Evolutionary conservation across 1,140 invertebrate genomes (phyloP).

Genomic region (Dolichoris vasculosae): DNA sequence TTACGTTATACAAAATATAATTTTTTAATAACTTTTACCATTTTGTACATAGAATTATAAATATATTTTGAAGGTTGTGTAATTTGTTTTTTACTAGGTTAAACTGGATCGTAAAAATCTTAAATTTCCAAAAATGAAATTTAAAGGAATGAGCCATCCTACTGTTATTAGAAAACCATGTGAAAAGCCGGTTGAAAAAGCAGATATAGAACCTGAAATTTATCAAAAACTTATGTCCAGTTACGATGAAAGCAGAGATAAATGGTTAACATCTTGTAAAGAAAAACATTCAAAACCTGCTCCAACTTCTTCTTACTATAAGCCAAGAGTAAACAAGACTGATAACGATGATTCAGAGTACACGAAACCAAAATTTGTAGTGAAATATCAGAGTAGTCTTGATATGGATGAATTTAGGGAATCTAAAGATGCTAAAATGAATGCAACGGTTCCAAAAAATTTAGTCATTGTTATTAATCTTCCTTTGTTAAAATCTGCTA

Average conservation of each 20-base stretch:
- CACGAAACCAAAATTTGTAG: constrained; percentile 84
- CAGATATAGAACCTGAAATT: constrained; percentile 68
- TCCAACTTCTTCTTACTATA: constrained; percentile 63
- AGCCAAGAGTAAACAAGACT: constrained; percentile 41
- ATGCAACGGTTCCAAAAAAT: constrained; percentile 83
- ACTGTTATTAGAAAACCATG: constrained; percentile 84
- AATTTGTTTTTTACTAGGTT: constrained; percentile 69
- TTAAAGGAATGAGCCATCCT: constrained; percentile 84
- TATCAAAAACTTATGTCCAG: constrained; percentile 71
- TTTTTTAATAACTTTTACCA: too few relatives aligned
- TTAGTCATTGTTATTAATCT: constrained; percentile 87
- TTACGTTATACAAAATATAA: neutral
- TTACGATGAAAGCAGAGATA: constrained; percentile 66
- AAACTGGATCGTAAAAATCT: constrained; percentile 87
- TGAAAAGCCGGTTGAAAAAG: constrained; percentile 57
- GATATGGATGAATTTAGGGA: constrained; percentile 88
- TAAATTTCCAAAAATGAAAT: constrained; percentile 87
- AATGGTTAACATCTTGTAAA: constrained; percentile 51
- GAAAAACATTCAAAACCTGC: constrained; percentile 55
- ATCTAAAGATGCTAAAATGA: constrained; percentile 81
- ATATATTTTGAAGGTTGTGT: neutral
- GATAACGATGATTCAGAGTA: constrained; percentile 70
- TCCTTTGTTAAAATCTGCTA: constrained; percentile 84
- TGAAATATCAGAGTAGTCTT: constrained; percentile 88
- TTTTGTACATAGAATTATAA: too few relatives aligned